Evolutionary conservation across 2,888 invertebrate genomes (phyloP).

Genomic region (Enchytraeus crypticus): DNA sequence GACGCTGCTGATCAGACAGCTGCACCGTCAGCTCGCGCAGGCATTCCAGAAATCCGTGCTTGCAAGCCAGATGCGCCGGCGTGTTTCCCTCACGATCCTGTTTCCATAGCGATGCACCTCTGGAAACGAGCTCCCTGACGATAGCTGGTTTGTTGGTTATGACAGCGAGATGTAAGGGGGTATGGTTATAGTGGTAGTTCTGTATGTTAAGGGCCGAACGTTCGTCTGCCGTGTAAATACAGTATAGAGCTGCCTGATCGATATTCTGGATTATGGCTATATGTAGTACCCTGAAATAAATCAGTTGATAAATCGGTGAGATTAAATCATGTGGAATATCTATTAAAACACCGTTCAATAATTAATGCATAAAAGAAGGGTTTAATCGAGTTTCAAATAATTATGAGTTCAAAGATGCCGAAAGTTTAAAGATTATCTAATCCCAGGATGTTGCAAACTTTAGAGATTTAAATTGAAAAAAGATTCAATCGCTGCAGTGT

Average conservation of each 20-base stretch:
- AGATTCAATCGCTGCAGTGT: neutral
- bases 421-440: too few relatives aligned
- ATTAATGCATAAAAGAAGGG: neutral
- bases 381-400: too few relatives aligned
- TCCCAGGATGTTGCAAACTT: neutral
- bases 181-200: slow-evolving; percentile 44
- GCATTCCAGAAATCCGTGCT: slow-evolving; percentile 61
- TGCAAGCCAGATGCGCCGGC: slow-evolving; percentile 73
- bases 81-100: slow-evolving; percentile 74
- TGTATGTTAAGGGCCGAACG: neutral
- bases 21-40: slow-evolving; percentile 63
- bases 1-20: slow-evolving; percentile 23
- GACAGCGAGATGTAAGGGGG: slow-evolving; percentile 78
- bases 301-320: neutral
- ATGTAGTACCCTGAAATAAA: neutral
- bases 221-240: neutral
- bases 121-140: slow-evolving; percentile 66
- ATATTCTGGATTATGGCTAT: neutral
- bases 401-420: too few relatives aligned
- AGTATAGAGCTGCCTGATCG: neutral
- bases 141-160: slow-evolving; percentile 66
- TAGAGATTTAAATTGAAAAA: neutral
- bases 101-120: slow-evolving; percentile 61
- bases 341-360: neutral
- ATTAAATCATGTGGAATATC: neutral